Percentiles rank a stretch among this genome's conserved stretches.
These are phyloP conservation scores for Galerucella calmariensis DNA, from an alignment of 2,888 invertebrate species.

Conservation along the genomic window DNA sequence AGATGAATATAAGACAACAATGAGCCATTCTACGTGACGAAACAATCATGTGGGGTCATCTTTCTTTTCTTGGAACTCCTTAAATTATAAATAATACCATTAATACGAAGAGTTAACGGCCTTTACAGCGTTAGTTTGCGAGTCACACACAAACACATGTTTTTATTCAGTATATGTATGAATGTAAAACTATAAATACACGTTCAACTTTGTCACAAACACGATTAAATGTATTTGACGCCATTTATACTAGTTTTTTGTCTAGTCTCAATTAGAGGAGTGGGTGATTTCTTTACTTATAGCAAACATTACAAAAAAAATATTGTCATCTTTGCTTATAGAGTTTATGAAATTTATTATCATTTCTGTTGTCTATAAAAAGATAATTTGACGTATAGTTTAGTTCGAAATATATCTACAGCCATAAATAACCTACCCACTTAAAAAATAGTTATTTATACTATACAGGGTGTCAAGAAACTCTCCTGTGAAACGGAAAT, in stretches of 20 bases:
- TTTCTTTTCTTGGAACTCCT: slow-evolving; percentile 14
- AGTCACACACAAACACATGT: slow-evolving; percentile 16
- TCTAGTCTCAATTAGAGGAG: neutral
- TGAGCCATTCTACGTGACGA: slow-evolving; percentile 12
- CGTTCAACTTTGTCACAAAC: slow-evolving; percentile 17
- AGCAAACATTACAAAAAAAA: too few relatives aligned
- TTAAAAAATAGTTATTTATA: too few relatives aligned
- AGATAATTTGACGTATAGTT: too few relatives aligned
- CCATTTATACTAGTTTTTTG: slow-evolving; percentile 9
- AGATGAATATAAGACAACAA: slow-evolving; percentile 9
- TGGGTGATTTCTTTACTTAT: neutral
- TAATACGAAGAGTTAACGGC: slow-evolving; percentile 20
- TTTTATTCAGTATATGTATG: slow-evolving; percentile 5
- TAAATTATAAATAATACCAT: slow-evolving; percentile 21
- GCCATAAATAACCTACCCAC: too few relatives aligned
- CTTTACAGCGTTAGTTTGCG: slow-evolving; percentile 13
- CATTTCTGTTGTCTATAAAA: too few relatives aligned
- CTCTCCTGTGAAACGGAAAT: too few relatives aligned
- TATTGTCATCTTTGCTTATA: too few relatives aligned
- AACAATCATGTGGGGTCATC: slow-evolving; percentile 8
- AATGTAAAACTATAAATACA: slow-evolving; percentile 19
- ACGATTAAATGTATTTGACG: slow-evolving; percentile 20
- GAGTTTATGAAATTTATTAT: too few relatives aligned
- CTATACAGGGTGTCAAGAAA: too few relatives aligned
- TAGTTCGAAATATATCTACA: too few relatives aligned